Percentiles rank a stretch among this genome's conserved stretches.
Conservation (phyloP, 2,113 vertebrate species). For the Saimiri boliviensis region DNA sequence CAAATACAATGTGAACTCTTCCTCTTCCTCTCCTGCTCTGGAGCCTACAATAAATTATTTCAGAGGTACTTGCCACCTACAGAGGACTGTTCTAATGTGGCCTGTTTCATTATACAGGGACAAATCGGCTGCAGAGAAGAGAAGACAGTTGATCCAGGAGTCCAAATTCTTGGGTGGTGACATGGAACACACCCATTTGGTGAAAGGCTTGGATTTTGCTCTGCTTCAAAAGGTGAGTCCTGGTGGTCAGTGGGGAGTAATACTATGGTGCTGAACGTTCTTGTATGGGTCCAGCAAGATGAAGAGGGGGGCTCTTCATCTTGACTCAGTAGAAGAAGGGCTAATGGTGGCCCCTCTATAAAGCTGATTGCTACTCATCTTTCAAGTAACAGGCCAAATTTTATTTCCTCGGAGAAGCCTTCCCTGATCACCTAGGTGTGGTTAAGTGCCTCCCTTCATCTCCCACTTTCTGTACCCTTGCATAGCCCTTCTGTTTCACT, state of each 20-base stretch:
- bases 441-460: neutral
- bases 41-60: neutral
- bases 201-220: slow-evolving; percentile 98
- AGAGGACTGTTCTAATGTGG: neutral
- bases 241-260: neutral
- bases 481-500: neutral
- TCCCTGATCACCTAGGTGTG: neutral
- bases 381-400: neutral
- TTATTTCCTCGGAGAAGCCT: neutral
- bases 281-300: neutral
- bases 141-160: slow-evolving; percentile 98
- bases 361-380: neutral
- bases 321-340: neutral
- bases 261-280: neutral
- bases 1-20: neutral
- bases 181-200: slow-evolving; percentile 99
- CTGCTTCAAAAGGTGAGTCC: slow-evolving; percentile 94
- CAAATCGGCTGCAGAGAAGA: slow-evolving; percentile 97
- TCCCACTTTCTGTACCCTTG: neutral
- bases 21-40: neutral
- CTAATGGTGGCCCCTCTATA: neutral
- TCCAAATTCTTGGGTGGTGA: slow-evolving; percentile 99
- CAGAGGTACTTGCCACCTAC: neutral
- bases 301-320: neutral
- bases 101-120: slow-evolving; percentile 83